A percentile compares a stretch with the other conserved stretches of the same genome.
Conservation (phyloP, 2,888 invertebrate genomes). For the Drosophila greeni region DNA sequence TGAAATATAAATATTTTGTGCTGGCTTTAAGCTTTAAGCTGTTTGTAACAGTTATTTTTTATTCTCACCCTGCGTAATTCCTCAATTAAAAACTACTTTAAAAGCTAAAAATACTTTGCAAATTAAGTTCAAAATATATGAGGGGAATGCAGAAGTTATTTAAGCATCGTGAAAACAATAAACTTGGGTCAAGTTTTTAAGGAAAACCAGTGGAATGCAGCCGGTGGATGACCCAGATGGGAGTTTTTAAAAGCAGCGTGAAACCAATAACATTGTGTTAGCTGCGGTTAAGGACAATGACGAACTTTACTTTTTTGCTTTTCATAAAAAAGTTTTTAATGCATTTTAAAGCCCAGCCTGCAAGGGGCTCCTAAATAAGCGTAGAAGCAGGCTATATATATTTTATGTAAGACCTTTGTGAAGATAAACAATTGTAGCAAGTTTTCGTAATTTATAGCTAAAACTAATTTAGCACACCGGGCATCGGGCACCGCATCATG, state of each 20-base stretch:
- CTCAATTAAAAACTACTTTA: neutral
- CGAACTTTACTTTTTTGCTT: slow-evolving; percentile 3
- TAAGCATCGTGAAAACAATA: slow-evolving; percentile 8
- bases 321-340: slow-evolving; percentile 8
- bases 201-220: slow-evolving; percentile 2
- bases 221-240: slow-evolving; percentile 16
- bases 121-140: neutral
- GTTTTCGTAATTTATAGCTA: neutral
- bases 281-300: slow-evolving; percentile 11
- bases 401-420: neutral
- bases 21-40: neutral
- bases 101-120: neutral
- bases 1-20: too few species aligned
- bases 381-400: neutral
- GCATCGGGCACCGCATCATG: neutral
- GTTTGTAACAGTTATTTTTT: neutral
- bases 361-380: neutral
- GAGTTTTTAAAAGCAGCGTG: slow-evolving; percentile 45
- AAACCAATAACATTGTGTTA: slow-evolving; percentile 55
- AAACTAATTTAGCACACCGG: neutral
- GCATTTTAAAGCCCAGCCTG: slow-evolving; percentile 1
- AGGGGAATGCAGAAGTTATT: slow-evolving; percentile 10
- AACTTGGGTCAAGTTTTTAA: slow-evolving; percentile 17
- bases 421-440: neutral
- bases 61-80: neutral